Evolutionary conservation across 2,888 invertebrate genomes (phyloP).

Genomic region (Nymphalis urticae): DNA sequence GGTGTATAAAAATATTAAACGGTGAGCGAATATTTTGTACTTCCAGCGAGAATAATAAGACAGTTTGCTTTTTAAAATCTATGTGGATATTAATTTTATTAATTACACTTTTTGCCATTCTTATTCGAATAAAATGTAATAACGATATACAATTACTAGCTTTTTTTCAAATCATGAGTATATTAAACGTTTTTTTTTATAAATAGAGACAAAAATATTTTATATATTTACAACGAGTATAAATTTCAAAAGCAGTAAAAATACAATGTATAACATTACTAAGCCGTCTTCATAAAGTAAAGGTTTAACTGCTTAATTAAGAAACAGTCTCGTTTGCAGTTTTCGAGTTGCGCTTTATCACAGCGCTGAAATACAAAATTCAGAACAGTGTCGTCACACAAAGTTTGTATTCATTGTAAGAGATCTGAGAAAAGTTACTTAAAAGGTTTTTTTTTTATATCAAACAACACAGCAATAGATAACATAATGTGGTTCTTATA

Average conservation of each 20-base stretch:
- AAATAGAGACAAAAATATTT: too few relatives aligned
- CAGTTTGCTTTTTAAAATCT: neutral
- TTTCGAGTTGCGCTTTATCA: constrained; percentile 38
- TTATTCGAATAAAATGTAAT: too few relatives aligned
- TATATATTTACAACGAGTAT: constrained; percentile 14
- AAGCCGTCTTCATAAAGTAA: constrained; percentile 43
- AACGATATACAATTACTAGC: too few relatives aligned
- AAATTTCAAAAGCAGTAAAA: constrained; percentile 30
- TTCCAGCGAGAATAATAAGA: neutral
- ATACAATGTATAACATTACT: constrained; percentile 36
- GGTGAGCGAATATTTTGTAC: neutral
- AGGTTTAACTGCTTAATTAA: constrained; percentile 46
- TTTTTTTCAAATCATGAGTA: too few relatives aligned
- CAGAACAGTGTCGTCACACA: constrained; percentile 23
- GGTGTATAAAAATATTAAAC: constrained; percentile 10
- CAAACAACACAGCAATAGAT: neutral
- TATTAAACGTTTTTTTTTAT: too few relatives aligned
- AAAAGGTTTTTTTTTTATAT: neutral
- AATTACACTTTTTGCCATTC: too few relatives aligned
- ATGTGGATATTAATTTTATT: too few relatives aligned
- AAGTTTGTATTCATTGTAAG: constrained; percentile 18
- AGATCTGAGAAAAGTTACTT: neutral
- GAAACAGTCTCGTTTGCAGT: constrained; percentile 45
- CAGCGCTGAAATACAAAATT: constrained; percentile 33
- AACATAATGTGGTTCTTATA: too few relatives aligned